Evolutionary conservation across 2,888 invertebrate genomes (phyloP), one percentile per base, ranked within the genome.

Genomic region (Phalera bucephala): DNA sequence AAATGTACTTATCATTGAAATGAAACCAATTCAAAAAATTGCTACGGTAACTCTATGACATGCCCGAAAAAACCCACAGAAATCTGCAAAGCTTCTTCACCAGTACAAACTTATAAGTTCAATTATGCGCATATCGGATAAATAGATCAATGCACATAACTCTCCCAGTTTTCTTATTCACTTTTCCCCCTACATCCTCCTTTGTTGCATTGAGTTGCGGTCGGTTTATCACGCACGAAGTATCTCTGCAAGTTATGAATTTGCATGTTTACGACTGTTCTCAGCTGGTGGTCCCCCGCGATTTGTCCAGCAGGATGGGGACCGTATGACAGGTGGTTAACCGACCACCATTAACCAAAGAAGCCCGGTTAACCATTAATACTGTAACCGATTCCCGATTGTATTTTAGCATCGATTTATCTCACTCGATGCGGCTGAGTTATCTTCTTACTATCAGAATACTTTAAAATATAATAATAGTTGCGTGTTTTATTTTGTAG

Each of bases 221-320:
- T 58, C 56, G 53, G 53, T 72, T 71, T 73, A 73, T 76, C 76
- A 71, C 61, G 56, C 60, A 60, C 54, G 60, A 57, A 55, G 65
- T 60, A 69, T 72, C 62, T 65, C 54, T 54, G 48, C 60, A 61
- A 72, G 62, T 76, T 82, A 80, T 80, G 80, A 70, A 82, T 84
- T 81, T 76, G 72, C 81, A 83, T 82, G 75, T 83, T 83, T 82
- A 85, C 77, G 80, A 79, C 70, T 58, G 52, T 57, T 58, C 81
- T 49, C 83, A 38, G 83, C 73, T 68, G 86, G 88, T 82, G 88
- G 87, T 79, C 86, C 52, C 51, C 47, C 45, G 73, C 76, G 77
- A 84, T 86, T 82, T 82, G 84, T 85, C 70, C 71, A 45, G 69
- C 61, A 60, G 68, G 79, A 77, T 79, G 72, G 74, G 74, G 62